Evolutionary conservation across 2,113 vertebrate genomes (phyloP).

Genomic region (Neodon shergylaensis): DNA sequence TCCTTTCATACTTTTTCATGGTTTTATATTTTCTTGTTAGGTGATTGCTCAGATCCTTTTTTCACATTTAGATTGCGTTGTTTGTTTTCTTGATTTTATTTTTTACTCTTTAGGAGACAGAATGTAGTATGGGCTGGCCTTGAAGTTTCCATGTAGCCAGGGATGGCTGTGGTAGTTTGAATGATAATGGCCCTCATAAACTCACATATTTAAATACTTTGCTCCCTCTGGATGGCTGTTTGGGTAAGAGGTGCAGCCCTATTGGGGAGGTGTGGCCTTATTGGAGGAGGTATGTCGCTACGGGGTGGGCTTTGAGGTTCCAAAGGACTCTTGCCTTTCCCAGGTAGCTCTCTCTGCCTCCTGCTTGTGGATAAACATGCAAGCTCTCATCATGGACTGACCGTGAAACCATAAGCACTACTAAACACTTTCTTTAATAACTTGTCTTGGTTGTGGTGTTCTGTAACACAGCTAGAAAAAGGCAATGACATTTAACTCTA

Average conservation of each 20-base stretch:
- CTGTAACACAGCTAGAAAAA: neutral
- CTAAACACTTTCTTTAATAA: neutral
- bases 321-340: neutral
- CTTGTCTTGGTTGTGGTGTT: neutral
- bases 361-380: neutral
- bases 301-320: neutral
- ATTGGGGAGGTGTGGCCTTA: neutral
- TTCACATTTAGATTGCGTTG: neutral
- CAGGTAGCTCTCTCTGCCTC: neutral
- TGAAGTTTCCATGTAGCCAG: neutral
- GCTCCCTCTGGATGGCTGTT: neutral
- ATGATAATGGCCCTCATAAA: neutral
- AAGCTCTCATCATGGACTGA: neutral
- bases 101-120: neutral
- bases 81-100: conserved; percentile 17
- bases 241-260: neutral
- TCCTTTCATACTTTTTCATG: neutral
- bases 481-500: neutral
- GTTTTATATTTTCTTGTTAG: neutral
- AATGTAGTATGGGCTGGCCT: neutral
- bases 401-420: neutral
- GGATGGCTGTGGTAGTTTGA: neutral
- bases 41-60: neutral
- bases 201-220: neutral
- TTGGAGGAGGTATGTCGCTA: neutral